These are phyloP conservation scores for Jaculus jaculus DNA, from an alignment of 2,113 vertebrate species.

Conservation along the genomic window DNA sequence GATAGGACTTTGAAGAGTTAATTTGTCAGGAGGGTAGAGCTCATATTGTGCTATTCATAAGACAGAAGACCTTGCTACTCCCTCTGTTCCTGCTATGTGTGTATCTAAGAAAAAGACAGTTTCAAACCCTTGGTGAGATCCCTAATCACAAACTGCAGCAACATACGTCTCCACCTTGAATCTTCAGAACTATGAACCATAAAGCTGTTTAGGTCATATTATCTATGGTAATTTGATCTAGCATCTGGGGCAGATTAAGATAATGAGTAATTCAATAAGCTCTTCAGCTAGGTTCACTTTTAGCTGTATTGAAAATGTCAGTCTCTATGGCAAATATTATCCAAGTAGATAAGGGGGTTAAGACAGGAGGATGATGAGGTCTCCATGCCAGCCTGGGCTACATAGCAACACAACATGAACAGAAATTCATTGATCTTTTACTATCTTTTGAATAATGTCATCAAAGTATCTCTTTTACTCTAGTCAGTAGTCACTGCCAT, in stretches of 20 bases:
- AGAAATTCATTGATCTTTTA: neutral
- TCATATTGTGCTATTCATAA: neutral
- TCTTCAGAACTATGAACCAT: neutral
- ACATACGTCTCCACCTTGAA: neutral
- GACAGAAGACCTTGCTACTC: neutral
- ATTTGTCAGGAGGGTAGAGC: neutral
- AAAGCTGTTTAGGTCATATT: neutral
- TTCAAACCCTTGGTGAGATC: neutral
- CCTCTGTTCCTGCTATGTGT: neutral
- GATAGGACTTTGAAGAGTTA: no score
- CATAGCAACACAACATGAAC: neutral
- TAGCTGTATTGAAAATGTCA: neutral
- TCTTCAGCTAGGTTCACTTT: neutral
- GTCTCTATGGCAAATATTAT: no score
- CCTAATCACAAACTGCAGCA: neutral
- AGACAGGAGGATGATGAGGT: neutral
- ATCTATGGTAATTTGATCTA: neutral
- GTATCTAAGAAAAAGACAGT: neutral
- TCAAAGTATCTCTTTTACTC: neutral
- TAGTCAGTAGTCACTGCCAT: neutral
- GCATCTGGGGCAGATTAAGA: neutral
- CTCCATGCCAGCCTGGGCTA: neutral
- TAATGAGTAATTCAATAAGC: neutral
- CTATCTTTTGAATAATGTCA: neutral
- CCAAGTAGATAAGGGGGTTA: no score